Evolutionary conservation across 2,797 vertebrate genomes (phyloP).

Genomic region (Scolopax rusticola): DNA sequence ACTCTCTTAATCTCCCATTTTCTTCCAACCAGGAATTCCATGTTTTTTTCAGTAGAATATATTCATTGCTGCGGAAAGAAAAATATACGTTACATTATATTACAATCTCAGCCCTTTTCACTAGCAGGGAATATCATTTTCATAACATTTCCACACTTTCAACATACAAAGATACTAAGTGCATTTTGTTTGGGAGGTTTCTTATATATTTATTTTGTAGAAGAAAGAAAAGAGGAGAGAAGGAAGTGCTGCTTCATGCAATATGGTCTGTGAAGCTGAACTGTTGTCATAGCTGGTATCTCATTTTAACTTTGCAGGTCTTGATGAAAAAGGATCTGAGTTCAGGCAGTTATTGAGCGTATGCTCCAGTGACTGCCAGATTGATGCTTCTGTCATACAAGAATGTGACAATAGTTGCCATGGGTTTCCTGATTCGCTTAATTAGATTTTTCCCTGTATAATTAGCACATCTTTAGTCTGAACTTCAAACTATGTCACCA

Average conservation of each 20-base stretch:
- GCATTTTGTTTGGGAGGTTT: background rate
- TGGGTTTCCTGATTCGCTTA: constrained; percentile 72
- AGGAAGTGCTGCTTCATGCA: constrained; percentile 60
- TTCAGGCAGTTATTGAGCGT: constrained; percentile 72
- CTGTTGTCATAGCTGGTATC: constrained; percentile 61
- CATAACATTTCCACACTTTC: constrained; percentile 7
- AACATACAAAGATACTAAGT: background rate
- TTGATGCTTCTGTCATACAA: constrained; percentile 72
- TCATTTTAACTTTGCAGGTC: constrained; percentile 68
- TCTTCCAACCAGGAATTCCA: background rate
- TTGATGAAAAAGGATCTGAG: constrained; percentile 62
- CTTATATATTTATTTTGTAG: constrained; percentile 5
- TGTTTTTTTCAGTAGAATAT: background rate
- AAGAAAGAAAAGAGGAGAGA: constrained; percentile 12
- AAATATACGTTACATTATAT: background rate
- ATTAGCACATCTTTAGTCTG: constrained; percentile 74
- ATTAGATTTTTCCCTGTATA: constrained; percentile 76
- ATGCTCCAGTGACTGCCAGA: constrained; percentile 73
- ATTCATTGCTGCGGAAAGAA: background rate
- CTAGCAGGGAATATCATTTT: background rate
- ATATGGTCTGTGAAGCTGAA: constrained; percentile 60
- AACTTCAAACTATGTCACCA: constrained; percentile 65
- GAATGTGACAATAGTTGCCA: constrained; percentile 73
- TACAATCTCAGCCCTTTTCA: background rate
- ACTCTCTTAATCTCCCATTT: background rate